phyloP scores from a whole-genome alignment of 2,888 invertebrate species.

The Hypomecis punctinalis region DNA sequence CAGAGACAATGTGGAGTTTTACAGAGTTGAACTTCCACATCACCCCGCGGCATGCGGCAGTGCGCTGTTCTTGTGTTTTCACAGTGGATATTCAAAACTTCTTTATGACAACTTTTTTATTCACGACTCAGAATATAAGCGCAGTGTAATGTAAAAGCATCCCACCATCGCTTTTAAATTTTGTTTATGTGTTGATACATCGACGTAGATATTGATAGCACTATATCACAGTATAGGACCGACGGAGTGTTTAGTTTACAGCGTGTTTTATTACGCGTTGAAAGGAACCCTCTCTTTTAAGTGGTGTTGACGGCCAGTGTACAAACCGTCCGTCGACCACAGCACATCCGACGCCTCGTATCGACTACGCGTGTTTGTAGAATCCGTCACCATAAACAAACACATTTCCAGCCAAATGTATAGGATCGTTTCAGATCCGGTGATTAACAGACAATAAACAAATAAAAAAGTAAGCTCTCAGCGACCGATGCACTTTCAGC shows the following conservation, averaged over 20 bases:
- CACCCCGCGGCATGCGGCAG: too few species aligned
- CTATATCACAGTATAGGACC: constrained; percentile 21
- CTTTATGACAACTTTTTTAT: too few species aligned
- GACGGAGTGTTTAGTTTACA: constrained; percentile 26
- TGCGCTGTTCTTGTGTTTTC: too few species aligned
- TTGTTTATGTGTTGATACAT: constrained; percentile 18
- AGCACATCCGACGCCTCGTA: constrained; percentile 15
- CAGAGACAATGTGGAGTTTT: too few species aligned
- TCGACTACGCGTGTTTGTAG: constrained; percentile 20
- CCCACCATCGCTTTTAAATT: constrained; percentile 18
- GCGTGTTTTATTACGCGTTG: constrained; percentile 27
- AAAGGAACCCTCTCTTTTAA: constrained; percentile 24
- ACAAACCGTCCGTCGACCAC: constrained; percentile 18
- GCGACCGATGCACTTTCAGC: constrained; percentile 26
- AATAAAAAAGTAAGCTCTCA: constrained; percentile 15
- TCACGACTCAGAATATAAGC: neutral
- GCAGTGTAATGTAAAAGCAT: neutral
- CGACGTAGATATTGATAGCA: constrained; percentile 24
- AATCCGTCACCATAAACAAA: constrained; percentile 23
- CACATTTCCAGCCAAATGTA: constrained; percentile 12
- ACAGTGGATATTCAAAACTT: too few species aligned
- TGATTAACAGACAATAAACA: constrained; percentile 18
- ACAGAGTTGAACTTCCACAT: too few species aligned
- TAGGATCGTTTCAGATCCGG: constrained; percentile 14
- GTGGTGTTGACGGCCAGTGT: constrained; percentile 21